phyloP scores from a whole-genome alignment of 1,140 invertebrate genomes.

The Drosophila fuyamai region DNA sequence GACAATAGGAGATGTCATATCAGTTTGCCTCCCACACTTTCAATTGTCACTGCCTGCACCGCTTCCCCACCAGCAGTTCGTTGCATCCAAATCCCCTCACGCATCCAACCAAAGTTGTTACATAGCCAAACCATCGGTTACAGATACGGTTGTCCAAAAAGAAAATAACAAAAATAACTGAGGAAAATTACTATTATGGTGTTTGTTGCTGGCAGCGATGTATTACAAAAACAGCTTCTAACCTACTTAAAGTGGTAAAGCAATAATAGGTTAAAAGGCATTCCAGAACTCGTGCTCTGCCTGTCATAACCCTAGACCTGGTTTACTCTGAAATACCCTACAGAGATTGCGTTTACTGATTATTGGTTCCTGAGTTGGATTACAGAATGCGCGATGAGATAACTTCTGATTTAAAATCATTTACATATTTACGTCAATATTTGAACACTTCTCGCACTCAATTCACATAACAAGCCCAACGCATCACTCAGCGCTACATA shows the following conservation, averaged over 20 bases:
- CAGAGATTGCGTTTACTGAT: not conserved
- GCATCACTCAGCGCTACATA: not conserved
- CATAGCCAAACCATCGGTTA: constrained; percentile 19
- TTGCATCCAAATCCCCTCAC: not conserved
- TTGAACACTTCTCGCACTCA: too few species aligned
- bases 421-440: not conserved
- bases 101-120: constrained; percentile 22
- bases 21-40: constrained; percentile 30
- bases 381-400: not conserved
- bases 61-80: not conserved
- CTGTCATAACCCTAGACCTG: not conserved
- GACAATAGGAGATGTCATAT: constrained; percentile 45
- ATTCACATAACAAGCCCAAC: not conserved
- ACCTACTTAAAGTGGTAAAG: constrained; percentile 67
- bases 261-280: constrained; percentile 31
- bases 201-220: constrained; percentile 33
- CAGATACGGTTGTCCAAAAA: constrained; percentile 41
- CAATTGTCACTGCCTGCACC: constrained; percentile 41
- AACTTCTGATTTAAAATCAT: not conserved
- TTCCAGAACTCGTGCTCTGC: constrained; percentile 21
- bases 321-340: not conserved
- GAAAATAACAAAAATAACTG: constrained; percentile 24
- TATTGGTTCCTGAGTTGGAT: not conserved
- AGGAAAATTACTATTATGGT: constrained; percentile 56
- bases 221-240: constrained; percentile 64